phyloP scores from a whole-genome alignment of 2,797 vertebrate genomes.

The Phoeniculus purpureus region DNA sequence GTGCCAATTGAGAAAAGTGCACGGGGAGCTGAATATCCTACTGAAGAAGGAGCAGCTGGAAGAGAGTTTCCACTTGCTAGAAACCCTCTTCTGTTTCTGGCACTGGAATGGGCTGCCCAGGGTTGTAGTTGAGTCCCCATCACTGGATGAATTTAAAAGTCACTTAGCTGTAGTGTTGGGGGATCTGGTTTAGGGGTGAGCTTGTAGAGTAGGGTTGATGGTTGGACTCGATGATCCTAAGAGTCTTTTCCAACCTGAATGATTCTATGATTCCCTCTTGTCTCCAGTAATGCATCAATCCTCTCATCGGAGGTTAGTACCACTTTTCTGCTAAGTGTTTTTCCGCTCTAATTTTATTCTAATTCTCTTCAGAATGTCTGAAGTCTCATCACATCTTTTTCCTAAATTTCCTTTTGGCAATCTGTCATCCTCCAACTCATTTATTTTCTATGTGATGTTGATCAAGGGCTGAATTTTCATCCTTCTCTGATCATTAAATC shows the following conservation, averaged over 20 bases:
- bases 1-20: not conserved
- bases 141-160: too few species aligned
- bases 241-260: too few species aligned
- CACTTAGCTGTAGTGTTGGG: too few species aligned
- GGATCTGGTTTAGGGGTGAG: too few species aligned
- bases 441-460: not conserved
- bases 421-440: not conserved
- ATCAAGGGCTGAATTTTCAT: not conserved
- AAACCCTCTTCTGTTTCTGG: not conserved
- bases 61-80: not conserved
- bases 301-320: not conserved
- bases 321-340: not conserved
- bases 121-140: too few species aligned
- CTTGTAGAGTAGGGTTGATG: too few species aligned
- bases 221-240: too few species aligned
- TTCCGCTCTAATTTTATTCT: not conserved
- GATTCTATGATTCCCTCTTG: not conserved
- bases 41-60: not conserved
- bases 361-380: not conserved
- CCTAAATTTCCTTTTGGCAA: not conserved
- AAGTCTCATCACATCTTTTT: not conserved
- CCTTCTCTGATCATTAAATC: not conserved
- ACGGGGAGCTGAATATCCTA: not conserved
- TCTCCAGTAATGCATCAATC: not conserved
- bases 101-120: too few species aligned